Percentiles rank a stretch among this genome's conserved stretches.
These are phyloP conservation scores for Gastrophysa polygoni DNA, from an alignment of 2,888 invertebrate genomes.

Conservation along the genomic window DNA sequence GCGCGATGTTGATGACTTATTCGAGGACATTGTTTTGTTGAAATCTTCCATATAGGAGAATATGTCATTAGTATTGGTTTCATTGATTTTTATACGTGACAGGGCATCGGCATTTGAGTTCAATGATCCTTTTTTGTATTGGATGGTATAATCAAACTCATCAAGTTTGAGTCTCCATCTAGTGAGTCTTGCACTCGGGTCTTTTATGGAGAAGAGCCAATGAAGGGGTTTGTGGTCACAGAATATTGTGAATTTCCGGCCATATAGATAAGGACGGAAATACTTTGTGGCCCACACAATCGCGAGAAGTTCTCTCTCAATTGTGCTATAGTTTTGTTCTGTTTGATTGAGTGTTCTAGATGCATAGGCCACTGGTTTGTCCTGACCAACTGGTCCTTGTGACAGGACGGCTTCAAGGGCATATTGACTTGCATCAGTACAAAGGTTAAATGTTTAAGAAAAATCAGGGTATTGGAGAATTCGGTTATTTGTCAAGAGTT, in stretches of 20 bases:
- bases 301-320: constrained; percentile 38
- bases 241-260: constrained; percentile 15
- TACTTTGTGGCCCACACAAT: constrained; percentile 35
- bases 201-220: no score
- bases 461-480: constrained; percentile 40
- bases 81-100: not conserved
- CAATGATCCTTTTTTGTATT: not conserved
- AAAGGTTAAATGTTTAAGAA: constrained; percentile 36
- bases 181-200: no score
- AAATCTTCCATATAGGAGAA: not conserved
- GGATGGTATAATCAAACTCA: not conserved
- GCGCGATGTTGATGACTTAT: not conserved
- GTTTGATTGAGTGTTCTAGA: constrained; percentile 23
- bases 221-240: no score
- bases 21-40: not conserved
- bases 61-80: not conserved
- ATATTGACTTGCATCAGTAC: constrained; percentile 37
- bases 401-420: constrained; percentile 38
- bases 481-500: constrained; percentile 29
- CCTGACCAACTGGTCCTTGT: constrained; percentile 32
- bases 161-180: no score
- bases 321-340: constrained; percentile 30
- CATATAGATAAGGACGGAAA: constrained; percentile 35
- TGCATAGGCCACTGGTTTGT: constrained; percentile 35
- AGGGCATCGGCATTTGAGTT: not conserved